Base-by-base conservation (phyloP, 2,888 invertebrate species). In the Lysandra coridon region DNA sequence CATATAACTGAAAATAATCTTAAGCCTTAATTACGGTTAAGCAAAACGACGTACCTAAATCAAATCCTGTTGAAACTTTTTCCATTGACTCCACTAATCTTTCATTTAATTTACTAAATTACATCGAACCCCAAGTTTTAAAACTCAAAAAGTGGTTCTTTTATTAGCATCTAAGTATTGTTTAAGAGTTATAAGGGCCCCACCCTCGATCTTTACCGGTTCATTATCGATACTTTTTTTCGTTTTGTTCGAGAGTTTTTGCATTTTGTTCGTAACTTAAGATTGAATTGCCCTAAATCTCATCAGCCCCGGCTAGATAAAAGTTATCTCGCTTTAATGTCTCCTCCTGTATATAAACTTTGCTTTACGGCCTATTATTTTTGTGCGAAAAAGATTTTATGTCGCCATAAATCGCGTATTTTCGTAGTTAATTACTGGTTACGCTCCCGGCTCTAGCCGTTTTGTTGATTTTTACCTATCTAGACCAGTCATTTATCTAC, bases 91-190 rank as follows among this genome's bases (percentile, higher is more conserved):
- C 5, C 57, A 10, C 53, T 76, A 76, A 76, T 76, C 76, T 76
- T 30, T 30, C 85, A 83, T 82, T 85, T 89, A 88, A 89, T 89
- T 89, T 87, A 87, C 85, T 86, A 86, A 88, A 88, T 87, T 84
- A 85, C 84, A 85, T 83, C 84, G 80, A 73, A 83, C 83, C 81
- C 81, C 80, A 80, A 80, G 82, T 80, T 80, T 82, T 44, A 76
- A 84, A 83, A 87, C 86, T 86, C 85, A 92, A 91, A 91, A 92
- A 91, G 88, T 85, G 89, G 89, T 89, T 87, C 87, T 88, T 92
- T 93, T 91, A 93, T 92, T 92, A 91, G 89, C 89, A 87, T 87
- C 89, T 90, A 90, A 93, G 91, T 87, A 91, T 91, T 92, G 92
- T 92, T 92, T 92, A 91, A 92, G 91, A 90, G 91, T 91, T 88